A percentile compares a stretch with the other conserved stretches of the same genome.
phyloP scores from a whole-genome alignment of 1,140 invertebrate genomes.

The Brachionus asplanchnoidis region DNA sequence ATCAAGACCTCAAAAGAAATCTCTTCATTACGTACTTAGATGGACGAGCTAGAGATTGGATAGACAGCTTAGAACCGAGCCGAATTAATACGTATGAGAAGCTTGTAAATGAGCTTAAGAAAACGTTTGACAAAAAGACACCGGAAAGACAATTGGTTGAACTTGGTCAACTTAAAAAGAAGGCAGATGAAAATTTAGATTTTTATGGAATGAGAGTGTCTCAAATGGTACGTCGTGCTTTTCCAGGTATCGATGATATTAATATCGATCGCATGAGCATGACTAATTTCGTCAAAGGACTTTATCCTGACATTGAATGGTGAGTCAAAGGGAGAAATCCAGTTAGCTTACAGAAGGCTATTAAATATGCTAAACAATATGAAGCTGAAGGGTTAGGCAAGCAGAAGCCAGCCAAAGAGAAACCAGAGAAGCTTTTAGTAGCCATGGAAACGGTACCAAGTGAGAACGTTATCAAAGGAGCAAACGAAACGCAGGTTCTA shows the following conservation, averaged over 20 bases:
- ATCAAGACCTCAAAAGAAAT: background rate
- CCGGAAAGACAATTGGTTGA: background rate
- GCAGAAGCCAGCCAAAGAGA: background rate
- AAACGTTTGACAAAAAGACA: background rate
- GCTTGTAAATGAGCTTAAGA: background rate
- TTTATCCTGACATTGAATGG: background rate
- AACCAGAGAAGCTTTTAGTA: background rate
- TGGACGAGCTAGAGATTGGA: too few relatives aligned
- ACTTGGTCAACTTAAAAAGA: background rate
- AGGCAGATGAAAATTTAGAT: background rate
- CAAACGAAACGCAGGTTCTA: background rate
- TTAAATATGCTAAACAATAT: background rate
- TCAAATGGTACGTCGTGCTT: background rate
- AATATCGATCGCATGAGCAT: background rate
- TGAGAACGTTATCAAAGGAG: background rate
- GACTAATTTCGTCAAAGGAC: background rate
- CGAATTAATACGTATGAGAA: background rate
- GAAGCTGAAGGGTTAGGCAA: background rate
- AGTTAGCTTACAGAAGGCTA: background rate
- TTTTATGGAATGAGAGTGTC: background rate
- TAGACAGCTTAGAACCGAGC: background rate
- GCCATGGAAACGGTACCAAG: background rate
- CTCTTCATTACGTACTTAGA: background rate
- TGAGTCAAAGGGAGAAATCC: background rate
- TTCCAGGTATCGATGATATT: background rate